Percentiles rank a stretch among this genome's conserved stretches.
These are phyloP conservation scores for Huso huso DNA, from an alignment of 2,797 vertebrate genomes.

Conservation along the genomic window DNA sequence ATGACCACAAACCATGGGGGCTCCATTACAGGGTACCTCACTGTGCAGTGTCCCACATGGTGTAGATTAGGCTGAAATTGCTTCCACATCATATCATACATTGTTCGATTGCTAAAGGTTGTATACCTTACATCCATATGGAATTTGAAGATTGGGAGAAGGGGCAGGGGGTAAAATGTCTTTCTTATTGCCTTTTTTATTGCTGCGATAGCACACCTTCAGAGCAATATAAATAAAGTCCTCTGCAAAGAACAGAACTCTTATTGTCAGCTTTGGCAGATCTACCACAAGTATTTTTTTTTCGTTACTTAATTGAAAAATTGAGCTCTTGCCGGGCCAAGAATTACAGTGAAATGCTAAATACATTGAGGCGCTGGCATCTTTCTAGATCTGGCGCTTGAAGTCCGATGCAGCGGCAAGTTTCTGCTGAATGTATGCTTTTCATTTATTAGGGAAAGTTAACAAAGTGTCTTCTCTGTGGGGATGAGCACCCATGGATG, in stretches of 20 bases:
- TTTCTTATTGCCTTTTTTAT: constrained; percentile 1
- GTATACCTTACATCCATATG: no score
- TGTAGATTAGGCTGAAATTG: no score
- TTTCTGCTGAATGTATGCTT: constrained; percentile 43
- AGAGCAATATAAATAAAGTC: constrained; percentile 29
- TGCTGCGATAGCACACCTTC: not conserved
- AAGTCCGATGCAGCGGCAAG: constrained; percentile 28
- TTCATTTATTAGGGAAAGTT: constrained; percentile 35
- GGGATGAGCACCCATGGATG: constrained; percentile 24
- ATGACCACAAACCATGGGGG: no score
- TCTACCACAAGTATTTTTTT: constrained; percentile 39
- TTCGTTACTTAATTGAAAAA: constrained; percentile 41
- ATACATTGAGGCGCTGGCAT: constrained; percentile 30
- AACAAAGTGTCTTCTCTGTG: constrained; percentile 28
- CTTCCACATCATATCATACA: no score
- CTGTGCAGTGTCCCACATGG: no score
- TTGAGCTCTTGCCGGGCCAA: constrained; percentile 38
- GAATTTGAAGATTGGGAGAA: no score
- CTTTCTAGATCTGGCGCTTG: constrained; percentile 32
- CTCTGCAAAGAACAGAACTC: constrained; percentile 36
- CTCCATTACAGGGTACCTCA: no score
- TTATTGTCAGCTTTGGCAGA: constrained; percentile 31
- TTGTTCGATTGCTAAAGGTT: no score
- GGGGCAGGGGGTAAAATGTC: not conserved
- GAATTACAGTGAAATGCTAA: constrained; percentile 20